Evolutionary conservation across 1,140 invertebrate species (phyloP).

Genomic region (Zaprionus ornatus): DNA sequence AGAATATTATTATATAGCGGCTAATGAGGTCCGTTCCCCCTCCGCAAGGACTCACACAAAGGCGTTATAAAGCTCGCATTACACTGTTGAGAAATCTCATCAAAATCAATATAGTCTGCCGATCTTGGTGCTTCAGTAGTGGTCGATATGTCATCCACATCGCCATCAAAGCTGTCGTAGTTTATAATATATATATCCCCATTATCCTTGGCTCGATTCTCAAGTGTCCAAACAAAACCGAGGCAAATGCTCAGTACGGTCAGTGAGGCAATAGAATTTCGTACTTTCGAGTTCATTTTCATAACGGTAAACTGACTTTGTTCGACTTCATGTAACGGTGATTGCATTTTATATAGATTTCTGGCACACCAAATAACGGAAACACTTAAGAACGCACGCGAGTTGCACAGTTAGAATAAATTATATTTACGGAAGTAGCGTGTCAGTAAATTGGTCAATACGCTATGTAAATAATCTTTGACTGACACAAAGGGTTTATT

Average conservation of each 20-base stretch:
- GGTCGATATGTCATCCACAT: constrained; percentile 67
- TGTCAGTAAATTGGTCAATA: constrained; percentile 29
- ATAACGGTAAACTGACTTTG: constrained; percentile 19
- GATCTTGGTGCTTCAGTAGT: constrained; percentile 48
- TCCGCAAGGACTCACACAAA: constrained; percentile 50
- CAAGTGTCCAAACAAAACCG: constrained; percentile 12
- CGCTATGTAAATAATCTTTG: constrained; percentile 4
- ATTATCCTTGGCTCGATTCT: constrained; percentile 63
- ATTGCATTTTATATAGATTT: constrained; percentile 34
- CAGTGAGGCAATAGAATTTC: constrained; percentile 9
- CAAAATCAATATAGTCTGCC: constrained; percentile 58
- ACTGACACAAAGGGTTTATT: background rate
- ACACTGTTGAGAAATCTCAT: constrained; percentile 54
- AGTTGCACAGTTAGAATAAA: constrained; percentile 37
- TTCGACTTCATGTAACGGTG: too few species aligned
- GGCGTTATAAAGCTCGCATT: constrained; percentile 76
- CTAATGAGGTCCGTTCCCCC: background rate
- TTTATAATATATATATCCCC: constrained; percentile 70
- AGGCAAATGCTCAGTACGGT: constrained; percentile 11
- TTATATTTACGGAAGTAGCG: constrained; percentile 31
- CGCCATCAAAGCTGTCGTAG: constrained; percentile 70
- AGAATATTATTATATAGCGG: background rate
- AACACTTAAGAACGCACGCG: constrained; percentile 33
- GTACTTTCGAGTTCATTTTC: constrained; percentile 40
- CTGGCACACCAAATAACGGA: background rate